Base-by-base conservation (phyloP, 2,888 invertebrate genomes). In the Anagyrus pseudococci region DNA sequence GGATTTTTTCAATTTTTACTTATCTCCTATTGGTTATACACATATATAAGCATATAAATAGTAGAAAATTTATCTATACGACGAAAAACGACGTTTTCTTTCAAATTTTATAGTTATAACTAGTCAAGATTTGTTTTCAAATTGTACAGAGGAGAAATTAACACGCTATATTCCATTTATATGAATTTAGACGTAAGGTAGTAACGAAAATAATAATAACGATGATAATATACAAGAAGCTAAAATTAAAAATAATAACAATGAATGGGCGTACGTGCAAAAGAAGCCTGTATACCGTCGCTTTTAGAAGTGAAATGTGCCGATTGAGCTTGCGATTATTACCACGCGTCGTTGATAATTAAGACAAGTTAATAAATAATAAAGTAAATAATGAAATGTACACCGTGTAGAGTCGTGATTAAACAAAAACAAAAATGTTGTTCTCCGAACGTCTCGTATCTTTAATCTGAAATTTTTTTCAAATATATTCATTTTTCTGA, bases 91-190 rank as follows among this genome's bases (percentile, higher is more conserved):
- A n/a, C n/a, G n/a, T n/a, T n/a, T n/a, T n/a, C n/a, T n/a, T n/a
- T n/a, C n/a, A n/a, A n/a, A n/a, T n/a, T n/a, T n/a, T n/a, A n/a
- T n/a, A n/a, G n/a, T n/a, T n/a, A n/a, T n/a, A n/a, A n/a, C n/a
- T n/a, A n/a, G 29, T 4, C 29, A 29, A 29, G 4, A 19, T 7
- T 20, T 44, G 4, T 19, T 20, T 17, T n/a, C 1, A 29, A 40
- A 41, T 53, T 53, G 33, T 58, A 50, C n/a, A 63, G 40, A 49
- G 52, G 49, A 60, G 46, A n/a, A 56, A 62, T 62, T 58, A 66
- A 62, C 50, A 65, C 50, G 61, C 56, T 58, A 49, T 58, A 59
- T 62, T 50, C 43, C 29, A 53, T 23, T 57, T 65, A 46, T 49
- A 61, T 37, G 33, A 58, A 56, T 8, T 48, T 65, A 58, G 26